A percentile compares a stretch with the other conserved stretches of the same genome.
Evolutionary conservation across 1,140 invertebrate genomes (phyloP).

Genomic region (Pseudomyrmex sp.): DNA sequence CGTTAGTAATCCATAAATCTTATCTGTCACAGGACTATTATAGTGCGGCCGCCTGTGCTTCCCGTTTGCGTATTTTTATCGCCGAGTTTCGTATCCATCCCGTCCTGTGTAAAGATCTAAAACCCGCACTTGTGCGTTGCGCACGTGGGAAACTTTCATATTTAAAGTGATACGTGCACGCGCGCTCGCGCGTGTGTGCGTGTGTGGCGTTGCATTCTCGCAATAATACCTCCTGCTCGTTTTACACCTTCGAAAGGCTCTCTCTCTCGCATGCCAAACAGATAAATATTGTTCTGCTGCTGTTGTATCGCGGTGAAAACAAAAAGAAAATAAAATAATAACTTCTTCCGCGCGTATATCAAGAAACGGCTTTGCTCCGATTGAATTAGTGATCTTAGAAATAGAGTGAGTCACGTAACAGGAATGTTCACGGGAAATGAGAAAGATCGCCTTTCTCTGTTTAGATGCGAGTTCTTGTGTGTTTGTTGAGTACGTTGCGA

Average conservation of each 20-base stretch:
- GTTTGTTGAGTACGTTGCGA: slow-evolving; percentile 1
- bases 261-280: neutral
- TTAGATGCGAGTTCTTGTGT: slow-evolving; percentile 26
- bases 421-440: slow-evolving; percentile 36
- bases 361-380: neutral
- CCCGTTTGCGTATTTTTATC: slow-evolving; percentile 28
- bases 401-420: slow-evolving; percentile 29
- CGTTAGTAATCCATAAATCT: slow-evolving; percentile 43
- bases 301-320: neutral
- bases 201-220: slow-evolving; percentile 23
- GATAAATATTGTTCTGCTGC: slow-evolving; percentile 26
- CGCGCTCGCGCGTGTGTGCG: neutral
- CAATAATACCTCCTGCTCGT: neutral
- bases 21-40: slow-evolving; percentile 17
- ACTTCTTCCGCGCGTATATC: slow-evolving; percentile 14
- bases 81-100: slow-evolving; percentile 7
- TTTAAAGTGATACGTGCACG: slow-evolving; percentile 22
- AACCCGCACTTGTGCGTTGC: slow-evolving; percentile 9
- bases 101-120: slow-evolving; percentile 28
- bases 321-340: slow-evolving; percentile 1
- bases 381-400: slow-evolving; percentile 23
- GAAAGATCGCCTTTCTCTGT: slow-evolving; percentile 45
- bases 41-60: slow-evolving; percentile 3
- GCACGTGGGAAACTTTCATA: slow-evolving; percentile 59
- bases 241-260: neutral